Base-by-base conservation (phyloP, 2,888 invertebrate genomes). In the Suillia variegata region DNA sequence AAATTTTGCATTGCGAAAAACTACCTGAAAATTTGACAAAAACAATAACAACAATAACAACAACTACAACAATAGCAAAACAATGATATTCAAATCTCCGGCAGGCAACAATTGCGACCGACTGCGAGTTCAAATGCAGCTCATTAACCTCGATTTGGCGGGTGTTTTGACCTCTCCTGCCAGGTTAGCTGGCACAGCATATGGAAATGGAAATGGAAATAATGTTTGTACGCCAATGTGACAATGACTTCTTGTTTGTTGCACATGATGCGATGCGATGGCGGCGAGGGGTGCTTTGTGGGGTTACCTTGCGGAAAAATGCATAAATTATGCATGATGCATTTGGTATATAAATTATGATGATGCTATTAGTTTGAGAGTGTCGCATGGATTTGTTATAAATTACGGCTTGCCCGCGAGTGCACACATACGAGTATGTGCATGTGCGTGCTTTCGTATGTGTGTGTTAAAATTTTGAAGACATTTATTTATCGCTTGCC, bases 301-400 rank as follows among this genome's bases (percentile, higher is more conserved):
- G 38, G 4, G n/a, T n/a, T 5, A 38, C 6, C 38, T 13, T 38
- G n/a, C 10, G 10, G 3, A 38, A n/a, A 4, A 5, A 38, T n/a
- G 38, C 38, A 38, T 38, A 38, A 38, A 38, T 38, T 45, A 45
- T 45, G 45, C 20, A 45, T 20, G 38, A 38, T 38, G 45, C 45
- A 45, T 45, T 17, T 45, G 24, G 65, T 69, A 67, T 70, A 71
- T 75, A 77, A 75, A 74, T 75, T 77, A 77, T 75, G 73, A 74
- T 69, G 76, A 68, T 71, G 63, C 71, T 74, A 73, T 75, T 77
- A 77, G 74, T 77, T 75, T 69, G 72, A 73, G n/a, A n/a, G 62
- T 74, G 76, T 74, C 76, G 71, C 71, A 75, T 70, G 70, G 67
- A 69, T 66, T 66, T 69, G 66, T 73, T 67, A 78, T 78, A 77